These are phyloP conservation scores for Nyctereutes procyonoides DNA, from an alignment of 2,113 vertebrate genomes.

Conservation along the genomic window DNA sequence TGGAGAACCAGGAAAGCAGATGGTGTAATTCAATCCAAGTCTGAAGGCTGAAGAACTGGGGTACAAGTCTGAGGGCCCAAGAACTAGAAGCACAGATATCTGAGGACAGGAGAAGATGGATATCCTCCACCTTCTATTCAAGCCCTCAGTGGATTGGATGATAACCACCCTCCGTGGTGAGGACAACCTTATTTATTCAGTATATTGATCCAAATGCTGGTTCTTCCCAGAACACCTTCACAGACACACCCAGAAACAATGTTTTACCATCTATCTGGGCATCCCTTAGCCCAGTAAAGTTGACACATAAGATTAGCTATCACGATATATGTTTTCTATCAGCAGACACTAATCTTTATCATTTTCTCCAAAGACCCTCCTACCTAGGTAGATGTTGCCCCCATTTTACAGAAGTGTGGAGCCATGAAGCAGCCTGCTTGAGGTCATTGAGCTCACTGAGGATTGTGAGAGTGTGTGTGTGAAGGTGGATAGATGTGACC, in stretches of 20 bases:
- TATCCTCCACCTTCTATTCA: too few relatives aligned
- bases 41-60: neutral
- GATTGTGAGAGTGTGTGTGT: accelerated
- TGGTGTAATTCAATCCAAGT: neutral
- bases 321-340: neutral
- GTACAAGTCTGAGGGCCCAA: neutral
- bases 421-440: neutral
- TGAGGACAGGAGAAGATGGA: neutral
- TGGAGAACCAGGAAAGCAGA: neutral
- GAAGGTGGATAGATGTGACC: neutral
- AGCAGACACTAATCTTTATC: neutral
- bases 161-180: accelerated
- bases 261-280: neutral
- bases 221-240: too few relatives aligned
- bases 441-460: neutral
- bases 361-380: neutral
- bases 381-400: neutral
- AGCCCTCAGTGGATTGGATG: neutral
- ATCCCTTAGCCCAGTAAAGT: neutral
- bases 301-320: neutral
- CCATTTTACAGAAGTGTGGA: neutral
- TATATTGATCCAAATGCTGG: neutral
- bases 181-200: neutral
- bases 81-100: neutral
- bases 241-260: too few relatives aligned